Evolutionary conservation across 2,797 vertebrate genomes (phyloP).

Genomic region (Anguilla pacifica): DNA sequence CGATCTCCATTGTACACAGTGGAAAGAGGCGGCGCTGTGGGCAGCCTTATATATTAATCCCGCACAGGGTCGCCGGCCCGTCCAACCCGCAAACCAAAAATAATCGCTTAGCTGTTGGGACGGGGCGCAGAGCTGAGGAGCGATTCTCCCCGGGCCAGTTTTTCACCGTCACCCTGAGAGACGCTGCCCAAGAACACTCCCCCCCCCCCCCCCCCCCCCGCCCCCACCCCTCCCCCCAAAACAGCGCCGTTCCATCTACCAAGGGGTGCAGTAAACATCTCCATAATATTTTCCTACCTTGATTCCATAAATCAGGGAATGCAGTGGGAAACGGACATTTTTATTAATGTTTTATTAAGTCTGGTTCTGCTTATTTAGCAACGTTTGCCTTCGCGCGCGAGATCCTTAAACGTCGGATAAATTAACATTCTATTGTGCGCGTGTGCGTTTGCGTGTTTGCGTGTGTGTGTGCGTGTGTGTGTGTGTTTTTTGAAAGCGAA

Average conservation of each 20-base stretch:
- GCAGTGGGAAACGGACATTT: conserved; percentile 15
- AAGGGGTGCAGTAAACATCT: not conserved
- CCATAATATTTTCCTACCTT: conserved; percentile 26
- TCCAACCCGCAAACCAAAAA: conserved; percentile 59
- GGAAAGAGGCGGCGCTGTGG: conserved; percentile 43
- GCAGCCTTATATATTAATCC: conserved; percentile 10
- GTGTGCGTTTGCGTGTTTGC: not conserved
- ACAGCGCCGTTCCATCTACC: not conserved
- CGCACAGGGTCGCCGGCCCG: not conserved
- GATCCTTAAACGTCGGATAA: not conserved
- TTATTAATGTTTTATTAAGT: conserved; percentile 23
- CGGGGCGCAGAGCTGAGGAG: not conserved
- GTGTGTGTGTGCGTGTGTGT: not conserved
- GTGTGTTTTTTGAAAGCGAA: not conserved
- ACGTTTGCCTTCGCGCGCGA: not conserved
- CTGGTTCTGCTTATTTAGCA: conserved; percentile 18
- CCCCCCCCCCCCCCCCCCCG: too few species aligned
- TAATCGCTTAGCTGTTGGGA: conserved; percentile 37
- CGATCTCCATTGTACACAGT: conserved; percentile 70
- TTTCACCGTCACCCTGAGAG: not conserved
- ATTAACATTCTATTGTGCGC: not conserved
- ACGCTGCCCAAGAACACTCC: not conserved
- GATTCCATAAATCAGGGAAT: conserved; percentile 27
- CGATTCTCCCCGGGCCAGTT: not conserved
- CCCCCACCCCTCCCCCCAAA: not conserved